Evolutionary conservation across 2,797 vertebrate species (phyloP).

Genomic region (Anguilla pacifica): DNA sequence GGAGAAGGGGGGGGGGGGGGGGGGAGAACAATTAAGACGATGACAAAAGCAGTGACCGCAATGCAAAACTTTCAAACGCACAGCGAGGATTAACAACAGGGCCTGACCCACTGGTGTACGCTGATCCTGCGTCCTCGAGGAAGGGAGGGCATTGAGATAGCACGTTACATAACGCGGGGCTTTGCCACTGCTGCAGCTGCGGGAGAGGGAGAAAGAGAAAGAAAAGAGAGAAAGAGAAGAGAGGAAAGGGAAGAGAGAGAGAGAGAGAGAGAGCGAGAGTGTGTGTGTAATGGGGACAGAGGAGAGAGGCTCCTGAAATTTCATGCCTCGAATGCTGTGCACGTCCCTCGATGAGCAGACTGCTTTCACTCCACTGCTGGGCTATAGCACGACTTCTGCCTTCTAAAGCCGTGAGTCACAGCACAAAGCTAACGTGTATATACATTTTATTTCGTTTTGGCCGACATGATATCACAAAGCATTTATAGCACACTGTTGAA

Average conservation of each 20-base stretch:
- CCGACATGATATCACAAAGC: neutral
- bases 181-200: slow-evolving; percentile 3
- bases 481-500: neutral
- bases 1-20: too few species aligned
- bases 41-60: neutral
- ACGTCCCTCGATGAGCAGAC: neutral
- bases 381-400: neutral
- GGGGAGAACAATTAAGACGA: neutral
- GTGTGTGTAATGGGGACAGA: neutral
- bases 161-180: slow-evolving; percentile 46
- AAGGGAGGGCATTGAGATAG: slow-evolving; percentile 49
- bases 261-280: slow-evolving; percentile 5
- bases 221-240: neutral
- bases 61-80: neutral
- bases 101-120: neutral
- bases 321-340: neutral
- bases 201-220: neutral
- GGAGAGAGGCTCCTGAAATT: neutral
- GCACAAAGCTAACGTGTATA: neutral
- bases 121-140: neutral
- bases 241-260: neutral
- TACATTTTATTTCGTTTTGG: neutral
- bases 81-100: neutral
- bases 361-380: neutral
- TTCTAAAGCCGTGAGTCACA: slow-evolving; percentile 2